phyloP scores from a whole-genome alignment of 2,888 invertebrate species.

The Cerastoderma edule region DNA sequence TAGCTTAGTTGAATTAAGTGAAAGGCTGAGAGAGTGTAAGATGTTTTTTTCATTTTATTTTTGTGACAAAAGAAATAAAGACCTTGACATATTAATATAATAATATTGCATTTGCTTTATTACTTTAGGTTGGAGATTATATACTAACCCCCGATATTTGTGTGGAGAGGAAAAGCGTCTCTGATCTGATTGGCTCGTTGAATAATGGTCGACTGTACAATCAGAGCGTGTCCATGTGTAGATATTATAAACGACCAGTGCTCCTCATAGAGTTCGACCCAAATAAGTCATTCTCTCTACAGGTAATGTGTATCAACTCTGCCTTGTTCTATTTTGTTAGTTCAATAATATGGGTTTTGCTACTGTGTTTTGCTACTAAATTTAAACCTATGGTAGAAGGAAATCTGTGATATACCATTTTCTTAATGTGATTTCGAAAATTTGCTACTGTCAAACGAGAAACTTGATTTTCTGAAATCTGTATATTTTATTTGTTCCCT shows the following conservation, averaged over 20 bases:
- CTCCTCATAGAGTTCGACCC: conserved; percentile 98
- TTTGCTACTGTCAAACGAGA: too few species aligned
- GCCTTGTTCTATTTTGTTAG: too few species aligned
- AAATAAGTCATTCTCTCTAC: conserved; percentile 94
- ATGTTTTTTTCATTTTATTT: too few species aligned
- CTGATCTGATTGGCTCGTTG: conserved; percentile 97
- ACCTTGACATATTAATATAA: neutral
- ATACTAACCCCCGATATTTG: conserved; percentile 98
- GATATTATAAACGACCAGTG: conserved; percentile 85
- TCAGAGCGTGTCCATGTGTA: conserved; percentile 96
- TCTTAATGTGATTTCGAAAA: too few species aligned
- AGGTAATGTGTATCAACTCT: conserved; percentile 88
- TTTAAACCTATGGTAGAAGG: too few species aligned
- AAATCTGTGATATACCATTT: too few species aligned
- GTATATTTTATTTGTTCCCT: too few species aligned
- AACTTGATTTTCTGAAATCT: too few species aligned
- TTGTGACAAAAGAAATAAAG: neutral
- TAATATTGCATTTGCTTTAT: conserved; percentile 32
- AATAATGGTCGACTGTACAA: conserved; percentile 97
- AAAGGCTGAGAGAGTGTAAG: too few species aligned
- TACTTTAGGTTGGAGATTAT: conserved; percentile 95
- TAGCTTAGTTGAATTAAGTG: too few species aligned
- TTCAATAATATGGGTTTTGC: too few species aligned
- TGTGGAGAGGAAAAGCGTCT: conserved; percentile 97
- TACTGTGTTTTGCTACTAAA: too few species aligned